A percentile compares a stretch with the other conserved stretches of the same genome.
Conservation (phyloP, 2,888 invertebrate species). For the Drepana falcataria region DNA sequence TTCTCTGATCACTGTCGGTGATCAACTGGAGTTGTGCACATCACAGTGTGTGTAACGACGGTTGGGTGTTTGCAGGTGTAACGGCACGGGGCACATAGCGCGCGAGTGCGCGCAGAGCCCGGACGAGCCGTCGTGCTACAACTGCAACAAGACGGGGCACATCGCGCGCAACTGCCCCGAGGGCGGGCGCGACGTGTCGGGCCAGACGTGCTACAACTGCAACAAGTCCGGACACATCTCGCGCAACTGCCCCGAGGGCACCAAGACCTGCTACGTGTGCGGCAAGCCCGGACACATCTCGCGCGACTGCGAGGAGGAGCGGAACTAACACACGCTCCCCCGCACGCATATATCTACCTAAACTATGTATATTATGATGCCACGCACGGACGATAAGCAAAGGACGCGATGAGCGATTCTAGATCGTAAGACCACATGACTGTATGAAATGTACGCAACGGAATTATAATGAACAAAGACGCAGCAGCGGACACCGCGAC, state of each 20-base stretch:
- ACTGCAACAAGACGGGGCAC: constrained; percentile 96
- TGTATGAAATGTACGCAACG: constrained; percentile 65
- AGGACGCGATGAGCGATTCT: constrained; percentile 67
- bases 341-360: constrained; percentile 41
- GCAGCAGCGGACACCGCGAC: constrained; percentile 38
- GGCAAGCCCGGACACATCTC: constrained; percentile 94
- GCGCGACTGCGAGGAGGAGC: constrained; percentile 92
- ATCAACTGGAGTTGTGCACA: no score
- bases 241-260: constrained; percentile 90
- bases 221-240: constrained; percentile 95
- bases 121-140: constrained; percentile 94
- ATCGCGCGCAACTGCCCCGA: constrained; percentile 92
- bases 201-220: constrained; percentile 95
- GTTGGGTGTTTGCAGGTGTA: constrained; percentile 83
- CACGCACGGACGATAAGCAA: constrained; percentile 77
- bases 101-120: constrained; percentile 93
- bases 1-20: no score
- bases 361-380: constrained; percentile 73
- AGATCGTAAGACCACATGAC: constrained; percentile 63
- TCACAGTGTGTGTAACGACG: constrained; percentile 45
- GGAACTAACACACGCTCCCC: constrained; percentile 68
- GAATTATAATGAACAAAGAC: constrained; percentile 64
- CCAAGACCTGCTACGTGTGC: constrained; percentile 95
- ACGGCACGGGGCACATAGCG: constrained; percentile 95
- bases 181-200: constrained; percentile 82